Conservation (phyloP, 2,113 vertebrate genomes). For the Bufo gargarizans region DNA sequence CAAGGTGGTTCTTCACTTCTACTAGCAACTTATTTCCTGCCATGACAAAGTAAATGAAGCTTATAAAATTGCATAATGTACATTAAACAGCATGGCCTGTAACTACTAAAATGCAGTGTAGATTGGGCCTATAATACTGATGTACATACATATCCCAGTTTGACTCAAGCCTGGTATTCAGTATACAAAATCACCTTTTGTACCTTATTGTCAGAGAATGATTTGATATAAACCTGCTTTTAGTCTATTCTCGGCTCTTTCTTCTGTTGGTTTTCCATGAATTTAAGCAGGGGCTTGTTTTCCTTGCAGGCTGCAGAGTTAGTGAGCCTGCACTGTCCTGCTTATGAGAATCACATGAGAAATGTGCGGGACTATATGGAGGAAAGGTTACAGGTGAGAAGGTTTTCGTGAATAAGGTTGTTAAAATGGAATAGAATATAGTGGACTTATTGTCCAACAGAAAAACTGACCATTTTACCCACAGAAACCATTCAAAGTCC, state of each 20-base stretch:
- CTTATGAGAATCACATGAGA: slow-evolving; percentile 82
- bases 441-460: neutral
- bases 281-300: neutral
- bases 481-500: no score
- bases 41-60: no score
- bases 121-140: no score
- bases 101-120: no score
- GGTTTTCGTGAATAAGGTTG: neutral
- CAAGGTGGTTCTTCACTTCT: no score
- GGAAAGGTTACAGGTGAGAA: slow-evolving; percentile 78
- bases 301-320: slow-evolving; percentile 86
- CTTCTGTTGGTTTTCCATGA: neutral
- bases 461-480: no score
- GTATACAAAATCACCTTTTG: neutral
- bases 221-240: neutral
- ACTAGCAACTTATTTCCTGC: no score
- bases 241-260: neutral
- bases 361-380: slow-evolving; percentile 85
- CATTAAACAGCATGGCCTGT: no score
- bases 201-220: neutral
- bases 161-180: neutral
- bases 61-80: no score
- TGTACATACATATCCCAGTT: no score
- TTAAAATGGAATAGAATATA: neutral
- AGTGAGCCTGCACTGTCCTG: slow-evolving; percentile 79